Evolutionary conservation across 2,888 invertebrate genomes (phyloP), one percentile per base, ranked within the genome.

Genomic region (Unio pictorum): DNA sequence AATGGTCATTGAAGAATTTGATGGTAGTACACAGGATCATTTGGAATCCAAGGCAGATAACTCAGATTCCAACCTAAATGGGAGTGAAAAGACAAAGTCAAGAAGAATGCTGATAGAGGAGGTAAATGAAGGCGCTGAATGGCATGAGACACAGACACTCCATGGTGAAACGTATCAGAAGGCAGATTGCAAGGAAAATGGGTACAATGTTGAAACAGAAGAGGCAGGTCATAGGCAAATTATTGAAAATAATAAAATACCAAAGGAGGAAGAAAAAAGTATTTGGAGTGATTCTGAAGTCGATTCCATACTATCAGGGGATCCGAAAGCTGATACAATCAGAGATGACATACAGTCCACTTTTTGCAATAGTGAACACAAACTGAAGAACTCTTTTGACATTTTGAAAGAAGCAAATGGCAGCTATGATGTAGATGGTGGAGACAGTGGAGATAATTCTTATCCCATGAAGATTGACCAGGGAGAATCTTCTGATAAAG

Each of bases 1-100:
- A 69, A 84, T 89, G 86, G 82, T 86, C 20, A 89, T 89, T 58
- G 86, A 88, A 72, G 89, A 89, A 61, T 83, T 85, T 0, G 86
- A 85, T 17, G 86, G 79, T n/a, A 75, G 69, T 8, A 67, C 61
- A 20, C 60, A 63, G 26, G 63, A 62, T 8, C 45, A 58, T 58
- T 55, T 23, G 11, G 26, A 63, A 4, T 54, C 58, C 23, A 58
- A 58, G 57, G 58, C 59, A 60, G 18, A 64, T 34, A 17, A 55
- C 64, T 57, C 55, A 58, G 64, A 66, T 30, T 30, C 34, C 23
- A 58, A 61, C 23, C 23, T 60, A 26, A 55, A 62, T 28, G 60
- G 55, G 17, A 56, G 28, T 26, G 45, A 64, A 56, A 63, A 55
- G 20, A 72, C 66, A 55, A 57, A 64, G 30, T 18, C 67, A 26